Percentiles rank a stretch among this genome's conserved stretches.
Evolutionary conservation across 2,113 vertebrate genomes (phyloP).

Genomic region (Tamias sibiricus): DNA sequence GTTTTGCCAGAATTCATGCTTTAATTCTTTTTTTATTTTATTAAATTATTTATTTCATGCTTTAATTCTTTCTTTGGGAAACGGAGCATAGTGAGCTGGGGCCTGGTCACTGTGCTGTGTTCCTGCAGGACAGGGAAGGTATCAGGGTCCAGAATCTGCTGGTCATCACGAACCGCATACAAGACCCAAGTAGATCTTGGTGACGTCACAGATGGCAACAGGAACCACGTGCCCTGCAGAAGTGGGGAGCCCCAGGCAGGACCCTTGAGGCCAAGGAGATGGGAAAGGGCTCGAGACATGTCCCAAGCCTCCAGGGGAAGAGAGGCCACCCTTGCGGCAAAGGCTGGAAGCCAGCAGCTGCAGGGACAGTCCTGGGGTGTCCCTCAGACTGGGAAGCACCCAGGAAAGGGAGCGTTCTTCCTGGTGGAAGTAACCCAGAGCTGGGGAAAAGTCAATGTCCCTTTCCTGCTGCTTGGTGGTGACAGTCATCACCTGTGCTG

Average conservation of each 20-base stretch:
- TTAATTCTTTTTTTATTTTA: neutral
- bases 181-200: too few species aligned
- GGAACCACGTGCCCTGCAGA: rapidly evolving
- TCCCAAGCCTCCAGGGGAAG: slow-evolving; percentile 17
- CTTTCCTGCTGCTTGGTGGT: too few species aligned
- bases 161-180: rapidly evolving
- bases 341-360: neutral
- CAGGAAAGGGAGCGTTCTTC: rapidly evolving
- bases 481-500: neutral
- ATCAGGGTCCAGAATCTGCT: neutral
- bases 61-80: neutral
- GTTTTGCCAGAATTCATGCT: neutral
- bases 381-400: rapidly evolving
- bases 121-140: neutral
- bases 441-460: too few species aligned
- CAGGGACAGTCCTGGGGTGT: rapidly evolving
- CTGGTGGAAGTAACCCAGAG: rapidly evolving
- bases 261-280: neutral
- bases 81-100: rapidly evolving
- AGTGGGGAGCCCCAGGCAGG: neutral
- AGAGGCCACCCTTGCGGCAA: too few species aligned
- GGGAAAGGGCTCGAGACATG: slow-evolving; percentile 33
- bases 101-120: neutral
- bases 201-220: neutral
- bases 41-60: too few species aligned